Evolutionary conservation across 1,140 invertebrate genomes (phyloP).

Genomic region (Trichomalopsis sarcophagae): DNA sequence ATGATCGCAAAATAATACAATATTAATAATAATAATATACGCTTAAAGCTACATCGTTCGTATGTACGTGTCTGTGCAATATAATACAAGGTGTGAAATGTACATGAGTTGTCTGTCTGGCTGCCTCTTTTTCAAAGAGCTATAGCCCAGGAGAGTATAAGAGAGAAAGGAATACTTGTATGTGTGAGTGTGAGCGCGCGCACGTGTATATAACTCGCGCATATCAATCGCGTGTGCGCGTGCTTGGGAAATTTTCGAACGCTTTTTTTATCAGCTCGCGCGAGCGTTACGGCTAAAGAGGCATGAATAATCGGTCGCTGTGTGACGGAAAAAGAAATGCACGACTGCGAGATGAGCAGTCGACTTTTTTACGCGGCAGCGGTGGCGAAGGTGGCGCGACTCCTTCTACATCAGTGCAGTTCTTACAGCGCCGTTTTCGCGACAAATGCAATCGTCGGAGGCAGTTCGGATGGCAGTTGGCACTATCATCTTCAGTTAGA

Average conservation of each 20-base stretch:
- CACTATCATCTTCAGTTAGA: neutral
- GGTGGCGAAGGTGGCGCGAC: neutral
- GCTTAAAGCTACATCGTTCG: constrained; percentile 40
- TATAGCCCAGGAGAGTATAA: neutral
- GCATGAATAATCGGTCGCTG: constrained; percentile 13
- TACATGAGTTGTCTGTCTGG: constrained; percentile 46
- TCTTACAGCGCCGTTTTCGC: neutral
- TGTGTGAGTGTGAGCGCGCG: neutral
- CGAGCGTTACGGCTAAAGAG: constrained; percentile 7
- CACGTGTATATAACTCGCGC: neutral
- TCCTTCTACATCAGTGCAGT: neutral
- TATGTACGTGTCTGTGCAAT: constrained; percentile 43
- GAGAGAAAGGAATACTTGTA: neutral
- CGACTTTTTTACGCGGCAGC: neutral
- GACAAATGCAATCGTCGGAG: constrained; percentile 36
- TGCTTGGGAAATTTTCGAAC: neutral
- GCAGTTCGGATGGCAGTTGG: constrained; percentile 46
- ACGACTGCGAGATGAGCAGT: constrained; percentile 25
- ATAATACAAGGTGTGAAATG: constrained; percentile 54
- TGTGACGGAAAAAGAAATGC: constrained; percentile 8
- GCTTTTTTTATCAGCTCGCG: neutral
- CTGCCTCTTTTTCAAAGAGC: constrained; percentile 19
- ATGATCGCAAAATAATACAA: constrained; percentile 43
- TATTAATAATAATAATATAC: constrained; percentile 34
- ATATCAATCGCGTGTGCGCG: neutral